These are phyloP conservation scores for Sphecodes monilicornis DNA, from an alignment of 2,888 invertebrate species.

Conservation along the genomic window DNA sequence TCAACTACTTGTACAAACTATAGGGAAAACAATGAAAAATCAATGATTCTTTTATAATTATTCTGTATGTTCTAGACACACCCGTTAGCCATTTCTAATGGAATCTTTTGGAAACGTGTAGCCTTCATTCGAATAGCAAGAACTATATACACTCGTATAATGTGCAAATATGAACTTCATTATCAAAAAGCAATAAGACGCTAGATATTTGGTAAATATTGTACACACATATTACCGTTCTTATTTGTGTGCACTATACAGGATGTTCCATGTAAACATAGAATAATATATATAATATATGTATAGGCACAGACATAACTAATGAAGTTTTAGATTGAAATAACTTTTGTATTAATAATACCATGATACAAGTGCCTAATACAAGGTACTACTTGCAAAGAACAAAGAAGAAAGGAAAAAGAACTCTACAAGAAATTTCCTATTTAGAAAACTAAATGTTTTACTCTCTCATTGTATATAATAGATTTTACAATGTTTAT, in stretches of 20 bases:
- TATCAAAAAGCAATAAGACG: conserved; percentile 32
- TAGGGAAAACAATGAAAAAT: neutral
- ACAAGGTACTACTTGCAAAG: neutral
- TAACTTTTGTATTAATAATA: neutral
- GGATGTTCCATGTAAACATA: too few species aligned
- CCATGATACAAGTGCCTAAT: neutral
- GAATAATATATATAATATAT: too few species aligned
- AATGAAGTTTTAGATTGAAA: neutral
- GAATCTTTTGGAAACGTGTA: conserved; percentile 21
- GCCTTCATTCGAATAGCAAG: conserved; percentile 3
- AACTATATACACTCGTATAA: neutral
- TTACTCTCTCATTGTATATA: neutral
- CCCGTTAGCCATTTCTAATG: neutral
- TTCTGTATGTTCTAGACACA: neutral
- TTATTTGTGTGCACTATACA: conserved; percentile 1
- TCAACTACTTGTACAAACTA: neutral
- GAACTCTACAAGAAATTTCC: neutral
- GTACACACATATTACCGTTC: conserved; percentile 10
- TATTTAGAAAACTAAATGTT: neutral
- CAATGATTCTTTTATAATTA: neutral
- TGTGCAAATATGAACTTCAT: conserved; percentile 17
- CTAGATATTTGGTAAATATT: conserved; percentile 42
- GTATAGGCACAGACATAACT: neutral
- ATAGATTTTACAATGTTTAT: neutral
- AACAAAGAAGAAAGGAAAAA: neutral